Percentiles rank a stretch among this genome's conserved stretches.
Conservation (phyloP, 2,113 vertebrate species). For the human (Homo sapiens) region DNA sequence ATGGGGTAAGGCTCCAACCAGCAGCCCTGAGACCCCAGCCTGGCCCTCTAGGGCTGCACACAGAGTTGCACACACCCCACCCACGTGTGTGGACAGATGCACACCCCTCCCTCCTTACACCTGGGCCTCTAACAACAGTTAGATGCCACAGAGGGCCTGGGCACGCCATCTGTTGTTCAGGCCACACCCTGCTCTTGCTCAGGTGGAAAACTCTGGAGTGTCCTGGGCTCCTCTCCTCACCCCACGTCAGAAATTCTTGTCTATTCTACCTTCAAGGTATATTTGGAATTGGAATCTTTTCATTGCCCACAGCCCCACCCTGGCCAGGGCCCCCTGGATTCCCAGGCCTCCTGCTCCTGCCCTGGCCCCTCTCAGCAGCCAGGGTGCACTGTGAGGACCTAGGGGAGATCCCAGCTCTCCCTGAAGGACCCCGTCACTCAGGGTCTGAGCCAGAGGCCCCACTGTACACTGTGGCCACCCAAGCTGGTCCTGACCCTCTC, state of each 20-base stretch:
- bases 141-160: accelerated
- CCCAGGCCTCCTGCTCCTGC: not conserved
- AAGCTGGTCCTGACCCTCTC: not conserved
- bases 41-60: not conserved
- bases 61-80: not conserved
- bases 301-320: not conserved
- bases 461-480: too few species aligned
- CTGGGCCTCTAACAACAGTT: not conserved
- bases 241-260: not conserved
- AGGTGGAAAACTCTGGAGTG: too few species aligned
- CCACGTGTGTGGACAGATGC: not conserved
- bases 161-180: not conserved
- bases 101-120: accelerated
- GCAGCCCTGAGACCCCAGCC: not conserved
- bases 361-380: not conserved
- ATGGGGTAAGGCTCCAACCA: not conserved
- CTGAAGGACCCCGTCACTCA: not conserved
- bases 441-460: not conserved
- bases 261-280: not conserved
- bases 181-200: not conserved
- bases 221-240: too few species aligned
- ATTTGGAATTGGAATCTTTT: not conserved
- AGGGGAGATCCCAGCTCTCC: not conserved
- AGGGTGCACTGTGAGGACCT: not conserved
- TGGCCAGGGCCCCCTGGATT: not conserved